Evolutionary conservation across 2,113 vertebrate genomes (phyloP).

Genomic region (Labeo catla): DNA sequence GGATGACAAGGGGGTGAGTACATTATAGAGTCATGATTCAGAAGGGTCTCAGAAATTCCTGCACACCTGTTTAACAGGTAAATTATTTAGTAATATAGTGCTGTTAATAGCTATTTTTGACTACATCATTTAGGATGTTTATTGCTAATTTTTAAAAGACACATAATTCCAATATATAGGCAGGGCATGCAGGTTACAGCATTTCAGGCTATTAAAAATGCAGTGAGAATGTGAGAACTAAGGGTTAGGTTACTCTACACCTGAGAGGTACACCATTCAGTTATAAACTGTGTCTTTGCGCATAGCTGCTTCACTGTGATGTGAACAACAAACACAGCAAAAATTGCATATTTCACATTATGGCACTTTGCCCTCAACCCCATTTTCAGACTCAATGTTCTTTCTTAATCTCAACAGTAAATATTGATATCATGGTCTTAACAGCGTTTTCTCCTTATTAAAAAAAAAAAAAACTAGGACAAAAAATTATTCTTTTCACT

Average conservation of each 20-base stretch:
- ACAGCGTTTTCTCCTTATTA: no score
- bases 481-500: no score
- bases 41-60: neutral
- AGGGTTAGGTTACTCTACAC: conserved; percentile 10
- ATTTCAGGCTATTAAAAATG: conserved; percentile 32
- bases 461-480: no score
- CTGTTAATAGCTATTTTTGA: no score
- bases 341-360: neutral
- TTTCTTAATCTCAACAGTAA: neutral
- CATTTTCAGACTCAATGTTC: neutral
- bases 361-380: neutral
- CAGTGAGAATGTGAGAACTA: conserved; percentile 20
- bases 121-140: neutral
- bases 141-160: neutral
- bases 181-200: neutral
- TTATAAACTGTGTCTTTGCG: neutral
- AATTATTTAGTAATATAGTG: no score
- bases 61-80: neutral
- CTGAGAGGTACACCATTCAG: neutral
- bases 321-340: neutral
- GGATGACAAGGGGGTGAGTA: no score
- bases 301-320: neutral
- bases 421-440: no score
- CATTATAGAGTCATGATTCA: neutral
- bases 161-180: neutral